Evolutionary conservation across 2,797 vertebrate genomes (phyloP), one percentile per base, ranked within the genome.

Genomic region (Macroramphosus scolopax): DNA sequence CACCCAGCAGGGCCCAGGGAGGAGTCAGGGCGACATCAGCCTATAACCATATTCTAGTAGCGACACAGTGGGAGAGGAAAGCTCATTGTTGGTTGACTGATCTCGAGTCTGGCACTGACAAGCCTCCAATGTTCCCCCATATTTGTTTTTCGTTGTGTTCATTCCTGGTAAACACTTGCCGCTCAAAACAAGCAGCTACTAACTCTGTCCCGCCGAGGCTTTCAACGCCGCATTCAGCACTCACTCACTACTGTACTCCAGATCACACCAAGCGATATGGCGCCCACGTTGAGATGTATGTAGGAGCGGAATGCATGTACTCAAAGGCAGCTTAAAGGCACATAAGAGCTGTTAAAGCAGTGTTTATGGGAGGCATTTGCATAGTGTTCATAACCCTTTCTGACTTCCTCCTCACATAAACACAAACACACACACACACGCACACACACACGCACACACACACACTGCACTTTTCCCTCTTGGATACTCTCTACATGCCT

Each of bases 31-130:
- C 73, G 63, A 74, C 78, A 76, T 66, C 69, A 77, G 64, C 72
- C 67, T 46, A 55, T 60, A 76, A 71, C 67, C 61, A n/a, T n/a
- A n/a, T n/a, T n/a, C 67, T 45, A 41, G 68, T 46, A 47, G 65
- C 70, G 56, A 68, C 76, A 67, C 63, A 57, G 73, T 51, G 31
- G 54, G 64, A 80, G 71, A 45, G 41, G 56, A 57, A 73, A 68
- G 63, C 76, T 78, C 56, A 66, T 72, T 72, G 76, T 68, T 66
- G 61, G 69, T 67, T 79, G 68, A 78, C 71, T 86, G 78, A 84
- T 83, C 80, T 80, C 33, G 20, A 50, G 71, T n/a, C n/a, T n/a
- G n/a, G n/a, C n/a, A 0, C 51, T 80, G 80, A 83, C 84, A 83
- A 72, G 72, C 60, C 33, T 68, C 56, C 57, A 44, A 13, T 80